phyloP scores from a whole-genome alignment of 2,797 vertebrate genomes.

The Acomys russatus region DNA sequence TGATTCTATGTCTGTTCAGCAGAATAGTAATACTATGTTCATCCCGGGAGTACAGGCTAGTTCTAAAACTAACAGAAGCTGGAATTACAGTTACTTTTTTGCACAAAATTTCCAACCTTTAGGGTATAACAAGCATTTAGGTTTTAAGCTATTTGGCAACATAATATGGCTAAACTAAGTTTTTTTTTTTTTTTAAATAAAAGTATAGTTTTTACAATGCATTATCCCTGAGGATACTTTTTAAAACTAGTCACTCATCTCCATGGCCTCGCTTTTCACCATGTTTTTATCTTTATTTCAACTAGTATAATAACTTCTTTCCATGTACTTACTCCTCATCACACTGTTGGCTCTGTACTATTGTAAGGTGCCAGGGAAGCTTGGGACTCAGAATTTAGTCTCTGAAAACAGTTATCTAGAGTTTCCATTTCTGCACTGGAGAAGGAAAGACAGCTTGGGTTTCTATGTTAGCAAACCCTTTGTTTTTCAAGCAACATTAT shows the following conservation, averaged over 20 bases:
- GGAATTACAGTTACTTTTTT: conserved; percentile 58
- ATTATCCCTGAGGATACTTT: conserved; percentile 15
- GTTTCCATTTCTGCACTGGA: conserved; percentile 51
- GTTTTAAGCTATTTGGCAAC: conserved; percentile 20
- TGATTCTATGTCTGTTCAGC: not conserved
- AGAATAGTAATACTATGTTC: not conserved
- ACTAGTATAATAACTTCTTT: conserved; percentile 48
- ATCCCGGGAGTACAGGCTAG: not conserved
- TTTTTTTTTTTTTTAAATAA: not conserved
- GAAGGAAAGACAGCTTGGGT: not conserved
- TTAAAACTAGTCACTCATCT: conserved; percentile 10
- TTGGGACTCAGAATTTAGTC: conserved; percentile 23
- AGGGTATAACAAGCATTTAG: conserved; percentile 31
- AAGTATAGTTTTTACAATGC: not conserved
- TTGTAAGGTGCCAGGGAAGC: conserved; percentile 20
- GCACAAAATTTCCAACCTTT: conserved; percentile 48
- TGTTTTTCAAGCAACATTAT: conserved; percentile 62
- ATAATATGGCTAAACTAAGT: not conserved
- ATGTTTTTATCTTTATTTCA: not conserved
- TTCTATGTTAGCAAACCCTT: conserved; percentile 61
- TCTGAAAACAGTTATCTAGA: conserved; percentile 40
- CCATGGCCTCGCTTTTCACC: no score
- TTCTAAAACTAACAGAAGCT: conserved; percentile 18
- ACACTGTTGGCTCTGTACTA: not conserved
- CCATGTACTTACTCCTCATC: not conserved